Percentiles rank a stretch among this genome's conserved stretches.
Conservation (phyloP, 2,113 vertebrate species). For the Vicugna pacos region DNA sequence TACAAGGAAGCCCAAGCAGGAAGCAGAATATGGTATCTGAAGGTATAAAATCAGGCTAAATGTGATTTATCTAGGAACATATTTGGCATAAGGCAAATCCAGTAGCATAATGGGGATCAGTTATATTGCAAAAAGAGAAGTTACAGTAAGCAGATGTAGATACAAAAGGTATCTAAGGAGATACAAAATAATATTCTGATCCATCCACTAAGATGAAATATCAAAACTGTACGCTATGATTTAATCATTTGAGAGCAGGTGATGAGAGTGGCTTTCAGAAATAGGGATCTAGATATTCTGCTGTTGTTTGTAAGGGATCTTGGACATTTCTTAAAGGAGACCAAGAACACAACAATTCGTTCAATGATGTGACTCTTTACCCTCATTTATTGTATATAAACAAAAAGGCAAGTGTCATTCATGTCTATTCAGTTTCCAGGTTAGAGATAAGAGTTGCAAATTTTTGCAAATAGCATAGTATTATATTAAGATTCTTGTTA, state of each 20-base stretch:
- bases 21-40: background rate
- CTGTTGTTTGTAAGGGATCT: background rate
- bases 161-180: background rate
- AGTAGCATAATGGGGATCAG: background rate
- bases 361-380: background rate
- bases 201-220: background rate
- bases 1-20: background rate
- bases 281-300: fast-evolving
- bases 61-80: background rate
- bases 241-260: background rate
- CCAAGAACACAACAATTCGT: background rate
- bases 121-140: background rate
- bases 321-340: background rate
- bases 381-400: background rate
- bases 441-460: background rate
- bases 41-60: background rate
- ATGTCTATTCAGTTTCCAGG: background rate
- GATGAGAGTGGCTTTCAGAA: background rate
- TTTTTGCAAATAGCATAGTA: background rate
- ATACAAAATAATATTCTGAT: background rate
- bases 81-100: background rate
- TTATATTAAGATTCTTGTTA: background rate
- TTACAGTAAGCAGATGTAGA: background rate
- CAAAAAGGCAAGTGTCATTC: background rate
- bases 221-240: background rate